phyloP scores from a whole-genome alignment of 2,797 vertebrate genomes.

The Fratercula arctica region DNA sequence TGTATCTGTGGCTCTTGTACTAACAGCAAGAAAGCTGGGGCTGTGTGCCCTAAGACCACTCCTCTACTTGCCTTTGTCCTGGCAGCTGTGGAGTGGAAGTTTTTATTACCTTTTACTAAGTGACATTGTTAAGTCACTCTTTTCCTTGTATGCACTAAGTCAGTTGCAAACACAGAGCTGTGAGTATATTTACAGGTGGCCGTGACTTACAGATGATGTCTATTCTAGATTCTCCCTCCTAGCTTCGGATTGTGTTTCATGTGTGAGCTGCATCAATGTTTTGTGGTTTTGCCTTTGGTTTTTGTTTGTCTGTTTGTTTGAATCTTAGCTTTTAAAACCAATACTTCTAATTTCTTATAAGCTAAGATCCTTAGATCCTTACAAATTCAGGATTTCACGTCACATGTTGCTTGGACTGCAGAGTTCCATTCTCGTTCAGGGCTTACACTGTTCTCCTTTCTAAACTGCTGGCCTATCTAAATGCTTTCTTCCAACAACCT shows the following conservation, averaged over 20 bases:
- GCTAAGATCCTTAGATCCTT: background rate
- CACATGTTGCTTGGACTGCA: background rate
- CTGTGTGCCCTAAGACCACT: background rate
- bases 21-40: background rate
- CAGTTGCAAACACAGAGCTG: background rate
- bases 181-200: background rate
- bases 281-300: background rate
- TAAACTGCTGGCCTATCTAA: background rate
- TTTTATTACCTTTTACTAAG: background rate
- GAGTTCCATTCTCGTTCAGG: background rate
- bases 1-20: background rate
- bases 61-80: background rate
- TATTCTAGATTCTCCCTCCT: background rate
- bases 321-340: background rate
- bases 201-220: background rate
- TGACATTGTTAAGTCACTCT: background rate
- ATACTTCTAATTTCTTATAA: background rate
- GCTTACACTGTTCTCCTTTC: background rate
- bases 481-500: background rate
- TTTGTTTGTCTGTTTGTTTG: background rate
- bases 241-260: background rate
- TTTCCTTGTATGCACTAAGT: background rate
- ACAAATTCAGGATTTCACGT: background rate
- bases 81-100: background rate
- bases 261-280: background rate